Evolutionary conservation across 2,888 invertebrate genomes (phyloP), one percentile per base, ranked within the genome.

Genomic region (Sylvicola fuscatus): DNA sequence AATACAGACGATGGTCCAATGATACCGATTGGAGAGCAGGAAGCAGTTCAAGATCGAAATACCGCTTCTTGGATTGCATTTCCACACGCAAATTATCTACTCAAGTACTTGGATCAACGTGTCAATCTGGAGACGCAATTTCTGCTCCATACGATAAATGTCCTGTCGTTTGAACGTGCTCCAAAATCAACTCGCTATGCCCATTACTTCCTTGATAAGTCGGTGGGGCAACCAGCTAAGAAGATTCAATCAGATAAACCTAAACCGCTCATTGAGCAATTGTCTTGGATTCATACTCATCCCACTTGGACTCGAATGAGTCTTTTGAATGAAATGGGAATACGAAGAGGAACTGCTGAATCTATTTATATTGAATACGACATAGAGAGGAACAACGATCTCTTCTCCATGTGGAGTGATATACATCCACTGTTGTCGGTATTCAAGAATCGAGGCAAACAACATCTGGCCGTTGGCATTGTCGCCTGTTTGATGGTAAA

Each of bases 381-480:
- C 40, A 65, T 76, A 2, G 77, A 79, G 48, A 72, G 73, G 42
- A 64, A 68, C 3, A 66, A 70, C 2, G 73, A 72, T 40, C 52
- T 80, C 1, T 78, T 62, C 57, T 75, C 78, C 0, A 52, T 80
- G 2, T 70, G 72, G 66, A 75, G 77, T 2, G 64, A 64, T 26
- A 46, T 76, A 12, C 72, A 75, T 54, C 72, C 74, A 3, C 52
- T 61, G 35, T 69, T 72, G 27, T 45, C 50, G 0, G 62, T 61
- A 41, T 79, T 79, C 48, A 54, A 59, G 0, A 51, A 64, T 32
- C 65, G 73, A 3, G 75, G 74, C 1, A 72, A 70, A 43, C 79
- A 79, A 48, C 65, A 66, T 30, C 53, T 68, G 33, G 69, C 68
- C 10, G 68, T 68, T 21, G 65, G 66, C 47, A 68, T 70, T 11